These are phyloP conservation scores for Petroica traversi DNA, from an alignment of 2,113 vertebrate genomes.

Conservation along the genomic window DNA sequence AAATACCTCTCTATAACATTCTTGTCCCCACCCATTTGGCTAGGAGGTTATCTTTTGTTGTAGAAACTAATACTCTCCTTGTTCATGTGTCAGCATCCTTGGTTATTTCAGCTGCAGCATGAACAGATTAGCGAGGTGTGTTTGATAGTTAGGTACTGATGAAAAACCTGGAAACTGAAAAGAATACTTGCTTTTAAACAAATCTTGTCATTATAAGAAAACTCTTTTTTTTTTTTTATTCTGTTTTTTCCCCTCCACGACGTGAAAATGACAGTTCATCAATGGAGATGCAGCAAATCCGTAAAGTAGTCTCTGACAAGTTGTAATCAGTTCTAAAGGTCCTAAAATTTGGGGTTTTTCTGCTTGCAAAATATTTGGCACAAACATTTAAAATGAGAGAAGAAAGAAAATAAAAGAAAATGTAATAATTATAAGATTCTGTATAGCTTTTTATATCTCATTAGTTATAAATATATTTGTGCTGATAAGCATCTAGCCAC, in stretches of 20 bases:
- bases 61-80: background rate
- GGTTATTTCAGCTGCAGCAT: background rate
- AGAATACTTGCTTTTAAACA: background rate
- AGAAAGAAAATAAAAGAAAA: background rate
- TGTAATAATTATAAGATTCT: background rate
- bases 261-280: background rate
- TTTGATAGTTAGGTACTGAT: background rate
- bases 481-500: background rate
- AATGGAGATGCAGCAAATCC: background rate
- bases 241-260: background rate
- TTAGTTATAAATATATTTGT: background rate
- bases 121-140: background rate
- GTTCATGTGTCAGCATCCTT: background rate
- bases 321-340: background rate
- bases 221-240: rapidly evolving
- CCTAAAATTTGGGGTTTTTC: background rate
- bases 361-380: background rate
- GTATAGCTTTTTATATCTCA: background rate
- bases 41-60: background rate
- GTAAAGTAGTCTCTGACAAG: background rate
- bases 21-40: background rate
- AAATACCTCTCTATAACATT: background rate
- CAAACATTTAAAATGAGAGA: background rate
- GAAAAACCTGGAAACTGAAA: background rate
- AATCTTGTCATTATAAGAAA: background rate